Conservation (phyloP, 2,888 invertebrate species). For the Baronia brevicornis region DNA sequence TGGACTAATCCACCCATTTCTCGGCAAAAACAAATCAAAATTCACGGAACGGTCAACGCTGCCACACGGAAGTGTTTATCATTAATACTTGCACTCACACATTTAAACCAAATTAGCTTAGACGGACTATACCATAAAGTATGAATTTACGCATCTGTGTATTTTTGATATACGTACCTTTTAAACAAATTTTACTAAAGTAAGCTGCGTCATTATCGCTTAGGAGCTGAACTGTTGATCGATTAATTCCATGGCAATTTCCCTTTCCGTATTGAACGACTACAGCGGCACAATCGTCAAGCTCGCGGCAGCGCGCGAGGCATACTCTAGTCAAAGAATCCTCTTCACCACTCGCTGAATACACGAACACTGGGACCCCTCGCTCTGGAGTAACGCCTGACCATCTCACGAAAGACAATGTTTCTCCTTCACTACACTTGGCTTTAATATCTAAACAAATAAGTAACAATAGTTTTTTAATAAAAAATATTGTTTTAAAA, state of each 20-base stretch:
- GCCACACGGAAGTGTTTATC: no score
- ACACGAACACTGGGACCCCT: slow-evolving; percentile 59
- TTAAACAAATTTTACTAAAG: slow-evolving; percentile 79
- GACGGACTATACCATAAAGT: no score
- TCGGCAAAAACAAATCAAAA: no score
- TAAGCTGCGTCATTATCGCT: slow-evolving; percentile 77
- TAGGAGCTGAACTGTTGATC: slow-evolving; percentile 31
- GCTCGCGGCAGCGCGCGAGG: slow-evolving; percentile 57
- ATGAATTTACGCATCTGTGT: neutral
- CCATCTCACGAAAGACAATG: slow-evolving; percentile 53
- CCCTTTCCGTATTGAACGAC: slow-evolving; percentile 62
- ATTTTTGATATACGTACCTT: slow-evolving; percentile 29
- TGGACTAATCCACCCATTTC: no score
- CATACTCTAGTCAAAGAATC: slow-evolving; percentile 60
- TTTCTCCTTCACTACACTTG: slow-evolving; percentile 42
- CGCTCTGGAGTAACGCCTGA: slow-evolving; percentile 52
- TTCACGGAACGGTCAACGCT: no score
- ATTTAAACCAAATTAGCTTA: no score
- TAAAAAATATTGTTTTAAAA: no score
- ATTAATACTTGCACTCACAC: no score
- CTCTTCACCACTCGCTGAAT: slow-evolving; percentile 61
- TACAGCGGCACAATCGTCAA: slow-evolving; percentile 64
- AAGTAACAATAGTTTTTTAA: neutral
- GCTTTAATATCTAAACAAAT: slow-evolving; percentile 30
- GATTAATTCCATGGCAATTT: slow-evolving; percentile 62